Base-by-base conservation (phyloP, 2,797 vertebrate genomes). In the Pterois miles region DNA sequence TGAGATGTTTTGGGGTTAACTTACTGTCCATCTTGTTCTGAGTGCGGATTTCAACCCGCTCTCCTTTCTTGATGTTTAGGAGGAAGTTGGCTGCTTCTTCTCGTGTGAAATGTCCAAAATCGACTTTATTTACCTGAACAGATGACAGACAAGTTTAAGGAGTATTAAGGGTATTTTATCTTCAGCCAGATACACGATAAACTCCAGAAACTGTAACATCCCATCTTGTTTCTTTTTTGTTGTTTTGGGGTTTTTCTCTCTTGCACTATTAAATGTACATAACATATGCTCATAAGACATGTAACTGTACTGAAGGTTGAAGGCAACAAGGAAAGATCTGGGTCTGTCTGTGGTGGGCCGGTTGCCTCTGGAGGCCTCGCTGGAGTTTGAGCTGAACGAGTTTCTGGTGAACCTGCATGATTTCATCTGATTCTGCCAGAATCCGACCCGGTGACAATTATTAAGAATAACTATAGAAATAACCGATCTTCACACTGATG, bases 1-100 rank as follows among this genome's bases (percentile, higher is more conserved):
- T 1, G n/a, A 46, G n/a, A 3, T 1, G 33, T 18, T 76, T 2
- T 4, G 62, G 10, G 33, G 27, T 50, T 13, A 63, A 97, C 98
- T 97, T 89, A 99, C 98, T 93, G 93, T 98, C 96, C 90, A 96
- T 97, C 89, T 99, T 99, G 83, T 93, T 93, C 92, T 99, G 98
- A 0, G 89, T 97, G 66, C 89, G 57, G 59, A 99, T 93, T 0
- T 92, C 87, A 16, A 99, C 82, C 0, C 71, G 92, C 62, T 98
- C 94, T 1, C 97, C 96, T 0, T 65, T 92, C 0, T 89, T 95
- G 76, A 99, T 89, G 62, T 91, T 94, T 89, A 98, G 92, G 38
- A 99, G 95, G 82, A 95, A 96, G 87, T 97, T 95, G 73, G 98
- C 96, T 0, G 98, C 98, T 76, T 99, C 98, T 86, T 99, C 98